Evolutionary conservation across 1,140 invertebrate genomes (phyloP), one percentile per base, ranked within the genome.

Genomic region (Scaptodrosophila lebanonensis): DNA sequence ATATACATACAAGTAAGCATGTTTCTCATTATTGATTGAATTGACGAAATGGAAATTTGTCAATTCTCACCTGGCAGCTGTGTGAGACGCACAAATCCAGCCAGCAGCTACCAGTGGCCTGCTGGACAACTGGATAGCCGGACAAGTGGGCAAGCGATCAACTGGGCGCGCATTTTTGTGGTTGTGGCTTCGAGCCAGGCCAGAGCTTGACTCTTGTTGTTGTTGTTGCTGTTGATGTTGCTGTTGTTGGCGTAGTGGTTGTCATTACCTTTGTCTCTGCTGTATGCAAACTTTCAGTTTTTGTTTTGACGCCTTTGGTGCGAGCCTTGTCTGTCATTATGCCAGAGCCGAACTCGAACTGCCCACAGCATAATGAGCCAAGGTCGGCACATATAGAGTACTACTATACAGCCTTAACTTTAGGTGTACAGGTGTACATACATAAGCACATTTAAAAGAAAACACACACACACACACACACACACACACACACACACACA

Each of bases 11-110:
- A 8, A 3, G 5, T 33, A 3, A 8, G 5, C 3, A 12, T 39
- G 17, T 29, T 40, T 13, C 8, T 36, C 12, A 3, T 68, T 71
- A 77, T 68, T 79, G 75, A 79, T 73, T 73, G 50, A 62, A 82
- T 82, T 82, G 73, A 82, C 53, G 73, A 79, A 82, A 79, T 79
- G 75, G 57, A 75, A 82, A 79, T 79, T 79, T 79, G 75, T 79
- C 75, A 70, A 82, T 79, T 75, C 75, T 82, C 75, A 63, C 65
- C 75, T 70, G 75, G 64, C 72, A 44, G 30, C 16, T 52, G 22
- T 8, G 25, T 8, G 29, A 25, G n/a, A n/a, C n/a, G 22, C 22
- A 25, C 22, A 3, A 4, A 8, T 25, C 3, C 22, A 25, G 22
- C 22, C 3, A 25, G n/a, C n/a, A n/a, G n/a, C n/a, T 9, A 40